Conservation (phyloP, 2,888 invertebrate species). For the Nephrotoma appendiculata region DNA sequence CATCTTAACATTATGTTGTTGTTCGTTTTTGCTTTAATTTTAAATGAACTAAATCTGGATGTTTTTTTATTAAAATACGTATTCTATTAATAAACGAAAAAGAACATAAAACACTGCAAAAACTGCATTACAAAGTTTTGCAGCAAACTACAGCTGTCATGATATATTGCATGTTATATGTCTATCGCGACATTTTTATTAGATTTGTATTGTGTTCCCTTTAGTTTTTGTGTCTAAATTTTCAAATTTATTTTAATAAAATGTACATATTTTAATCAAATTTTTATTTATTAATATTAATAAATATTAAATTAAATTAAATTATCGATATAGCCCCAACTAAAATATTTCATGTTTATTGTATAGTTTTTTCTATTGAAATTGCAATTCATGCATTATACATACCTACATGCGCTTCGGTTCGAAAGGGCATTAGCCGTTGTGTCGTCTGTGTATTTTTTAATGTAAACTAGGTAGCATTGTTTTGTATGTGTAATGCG, state of each 20-base stretch:
- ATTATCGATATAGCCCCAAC: too few relatives aligned
- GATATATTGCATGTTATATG: neutral
- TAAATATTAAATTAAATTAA: neutral
- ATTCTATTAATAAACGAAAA: neutral
- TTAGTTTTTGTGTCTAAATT: neutral
- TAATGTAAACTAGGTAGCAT: neutral
- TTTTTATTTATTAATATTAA: too few relatives aligned
- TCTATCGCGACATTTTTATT: neutral
- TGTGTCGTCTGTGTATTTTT: neutral
- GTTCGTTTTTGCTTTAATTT: neutral
- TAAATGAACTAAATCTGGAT: neutral
- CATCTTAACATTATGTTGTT: neutral
- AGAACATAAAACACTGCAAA: neutral
- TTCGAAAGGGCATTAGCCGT: neutral
- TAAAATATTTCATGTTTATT: neutral
- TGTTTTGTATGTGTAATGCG: neutral
- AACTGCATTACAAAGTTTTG: neutral
- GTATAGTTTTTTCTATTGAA: neutral
- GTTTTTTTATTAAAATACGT: neutral
- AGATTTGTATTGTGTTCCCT: neutral
- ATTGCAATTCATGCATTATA: neutral
- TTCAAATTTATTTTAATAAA: neutral
- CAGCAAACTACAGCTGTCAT: neutral
- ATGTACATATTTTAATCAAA: neutral
- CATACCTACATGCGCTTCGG: neutral